Conservation (phyloP, 2,888 invertebrate genomes). For the Philhelius pedissequus region DNA sequence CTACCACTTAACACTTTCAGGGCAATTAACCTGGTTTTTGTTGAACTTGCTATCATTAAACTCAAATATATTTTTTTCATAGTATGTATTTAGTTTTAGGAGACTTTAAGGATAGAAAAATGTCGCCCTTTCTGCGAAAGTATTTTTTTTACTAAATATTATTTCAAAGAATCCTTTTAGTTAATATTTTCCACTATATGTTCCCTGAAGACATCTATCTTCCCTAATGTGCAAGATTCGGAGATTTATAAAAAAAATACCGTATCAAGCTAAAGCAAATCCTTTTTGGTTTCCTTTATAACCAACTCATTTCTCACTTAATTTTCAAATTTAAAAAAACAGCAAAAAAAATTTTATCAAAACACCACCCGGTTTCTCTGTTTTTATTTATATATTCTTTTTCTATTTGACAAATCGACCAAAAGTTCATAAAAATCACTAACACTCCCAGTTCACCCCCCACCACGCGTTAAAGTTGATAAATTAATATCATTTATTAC, state of each 20-base stretch:
- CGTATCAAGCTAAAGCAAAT: neutral
- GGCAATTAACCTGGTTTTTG: neutral
- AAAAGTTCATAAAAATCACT: conserved; percentile 59
- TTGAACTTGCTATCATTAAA: neutral
- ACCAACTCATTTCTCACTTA: conserved; percentile 9
- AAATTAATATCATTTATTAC: conserved; percentile 44
- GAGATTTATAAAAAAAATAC: neutral
- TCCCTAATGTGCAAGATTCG: neutral
- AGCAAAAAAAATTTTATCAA: no score
- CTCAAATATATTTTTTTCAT: neutral
- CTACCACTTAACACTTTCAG: neutral
- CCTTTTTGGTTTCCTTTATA: conserved; percentile 2
- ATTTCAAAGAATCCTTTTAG: no score
- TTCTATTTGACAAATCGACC: conserved; percentile 41
- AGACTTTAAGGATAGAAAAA: no score
- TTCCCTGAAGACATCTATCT: neutral
- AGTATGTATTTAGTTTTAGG: neutral
- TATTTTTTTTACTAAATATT: no score
- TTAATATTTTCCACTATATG: no score
- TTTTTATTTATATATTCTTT: neutral
- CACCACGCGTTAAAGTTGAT: conserved; percentile 21
- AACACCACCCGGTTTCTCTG: neutral
- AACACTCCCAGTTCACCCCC: neutral
- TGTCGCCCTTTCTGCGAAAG: no score
- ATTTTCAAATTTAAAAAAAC: neutral